These are phyloP conservation scores for Asbolus verrucosus DNA, from an alignment of 1,140 invertebrate species.

Conservation along the genomic window DNA sequence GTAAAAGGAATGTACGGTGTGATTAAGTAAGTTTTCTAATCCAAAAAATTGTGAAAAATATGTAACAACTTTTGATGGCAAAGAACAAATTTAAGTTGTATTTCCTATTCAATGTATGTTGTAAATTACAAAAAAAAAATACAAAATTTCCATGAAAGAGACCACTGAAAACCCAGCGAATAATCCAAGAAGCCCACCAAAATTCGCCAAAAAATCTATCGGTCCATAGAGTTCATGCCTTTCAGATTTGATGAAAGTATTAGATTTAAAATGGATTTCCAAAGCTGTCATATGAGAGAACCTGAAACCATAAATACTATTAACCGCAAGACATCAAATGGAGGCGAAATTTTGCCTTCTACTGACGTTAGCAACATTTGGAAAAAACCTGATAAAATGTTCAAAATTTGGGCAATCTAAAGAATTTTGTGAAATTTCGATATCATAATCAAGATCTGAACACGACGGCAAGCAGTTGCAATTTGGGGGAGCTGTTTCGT, in stretches of 20 bases:
- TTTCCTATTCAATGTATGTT: constrained; percentile 1
- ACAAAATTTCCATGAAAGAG: constrained; percentile 10
- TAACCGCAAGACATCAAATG: no score
- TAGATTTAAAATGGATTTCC: constrained; percentile 72
- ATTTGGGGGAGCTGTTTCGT: no score
- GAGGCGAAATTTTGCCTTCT: no score
- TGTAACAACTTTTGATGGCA: no score
- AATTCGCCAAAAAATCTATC: constrained; percentile 75
- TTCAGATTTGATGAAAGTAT: constrained; percentile 72
- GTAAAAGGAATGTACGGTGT: no score
- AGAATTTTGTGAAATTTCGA: constrained; percentile 35
- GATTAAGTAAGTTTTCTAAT: no score
- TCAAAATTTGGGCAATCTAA: neutral
- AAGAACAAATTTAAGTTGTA: no score
- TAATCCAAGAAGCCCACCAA: constrained; percentile 74
- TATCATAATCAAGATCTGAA: constrained; percentile 24
- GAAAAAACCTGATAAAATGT: no score
- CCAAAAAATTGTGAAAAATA: no score
- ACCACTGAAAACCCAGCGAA: constrained; percentile 67
- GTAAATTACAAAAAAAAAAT: constrained; percentile 9
- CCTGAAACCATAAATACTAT: constrained; percentile 52
- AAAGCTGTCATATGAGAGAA: constrained; percentile 63
- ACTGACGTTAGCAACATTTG: no score
- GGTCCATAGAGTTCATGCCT: constrained; percentile 73
- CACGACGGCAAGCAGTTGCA: constrained; percentile 37